Evolutionary conservation across 2,888 invertebrate genomes (phyloP).

Genomic region (Drosophila maculinotata): DNA sequence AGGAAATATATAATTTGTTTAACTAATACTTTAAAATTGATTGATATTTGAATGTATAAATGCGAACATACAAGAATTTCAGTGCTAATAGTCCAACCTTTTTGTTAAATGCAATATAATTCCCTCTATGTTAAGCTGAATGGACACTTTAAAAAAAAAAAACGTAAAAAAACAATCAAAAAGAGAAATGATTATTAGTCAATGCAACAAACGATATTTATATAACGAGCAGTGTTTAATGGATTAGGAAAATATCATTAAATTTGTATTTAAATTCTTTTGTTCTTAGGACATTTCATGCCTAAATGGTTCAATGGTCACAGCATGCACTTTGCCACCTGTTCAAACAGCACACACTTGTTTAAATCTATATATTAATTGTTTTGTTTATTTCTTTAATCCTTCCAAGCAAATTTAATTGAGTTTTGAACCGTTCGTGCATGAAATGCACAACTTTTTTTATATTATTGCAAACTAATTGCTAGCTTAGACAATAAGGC

Average conservation of each 20-base stretch:
- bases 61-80: neutral
- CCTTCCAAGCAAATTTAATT: conserved; percentile 14
- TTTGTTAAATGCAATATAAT: neutral
- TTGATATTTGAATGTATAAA: conserved; percentile 8
- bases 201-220: conserved; percentile 72
- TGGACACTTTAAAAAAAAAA: neutral
- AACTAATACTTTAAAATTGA: neutral
- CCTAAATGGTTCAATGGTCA: conserved; percentile 61
- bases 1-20: neutral
- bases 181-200: conserved; percentile 57
- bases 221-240: conserved; percentile 33
- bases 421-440: conserved; percentile 65
- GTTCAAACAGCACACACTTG: conserved; percentile 38
- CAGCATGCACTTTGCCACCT: conserved; percentile 27
- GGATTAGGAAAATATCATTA: conserved; percentile 19
- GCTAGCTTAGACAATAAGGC: conserved; percentile 28
- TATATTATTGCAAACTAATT: conserved; percentile 23
- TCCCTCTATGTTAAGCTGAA: neutral
- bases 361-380: conserved; percentile 23
- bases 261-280: conserved; percentile 29
- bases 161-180: conserved; percentile 3
- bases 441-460: conserved; percentile 58
- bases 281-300: conserved; percentile 61
- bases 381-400: conserved; percentile 1
- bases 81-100: conserved; percentile 1